Evolutionary conservation across 1,140 invertebrate species (phyloP), one percentile per base, ranked within the genome.

Genomic region (Zaprionus davidi): DNA sequence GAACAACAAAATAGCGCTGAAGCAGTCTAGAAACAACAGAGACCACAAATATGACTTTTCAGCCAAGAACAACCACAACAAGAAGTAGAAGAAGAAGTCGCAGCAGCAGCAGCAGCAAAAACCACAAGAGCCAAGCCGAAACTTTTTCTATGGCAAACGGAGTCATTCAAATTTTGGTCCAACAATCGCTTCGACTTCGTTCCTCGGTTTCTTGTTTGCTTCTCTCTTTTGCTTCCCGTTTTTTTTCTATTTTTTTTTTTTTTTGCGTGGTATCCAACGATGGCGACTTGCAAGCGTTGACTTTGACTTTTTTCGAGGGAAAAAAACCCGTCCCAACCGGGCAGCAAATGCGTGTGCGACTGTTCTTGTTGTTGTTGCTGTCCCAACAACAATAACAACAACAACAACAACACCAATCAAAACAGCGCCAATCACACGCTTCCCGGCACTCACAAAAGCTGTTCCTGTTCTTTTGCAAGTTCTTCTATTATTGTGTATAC

Each of bases 391-490:
- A 71, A 22, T 22, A 70, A 53, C 51, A 44, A 9, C 41, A 17
- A n/a, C 41, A 17, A n/a, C n/a, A 44, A n/a, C 34, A 70, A 55
- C 53, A 71, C 22, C 28, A 70, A 53, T 58, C 60, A 24, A 36
- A 76, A 67, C 83, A 88, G 70, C 79, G 68, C 77, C 83, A 87
- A 87, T 87, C 83, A 88, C 68, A 88, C 84, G 84, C 77, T 88
- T 67, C 81, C 74, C 84, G 59, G 71, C 78, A 73, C 78, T 71
- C 68, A 78, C 68, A 78, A 80, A 34, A 73, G 78, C 55, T 66
- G 74, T 88, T 88, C 85, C 81, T 87, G 84, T 88, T 87, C 81
- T 81, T 81, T 79, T 78, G 73, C 84, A 83, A 83, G 76, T 73
- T 78, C 56, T 71, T 41, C 36, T 59, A 34, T 65, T 58, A 65